These are phyloP conservation scores for Campoplex nolae DNA, from an alignment of 2,888 invertebrate species.

Conservation along the genomic window DNA sequence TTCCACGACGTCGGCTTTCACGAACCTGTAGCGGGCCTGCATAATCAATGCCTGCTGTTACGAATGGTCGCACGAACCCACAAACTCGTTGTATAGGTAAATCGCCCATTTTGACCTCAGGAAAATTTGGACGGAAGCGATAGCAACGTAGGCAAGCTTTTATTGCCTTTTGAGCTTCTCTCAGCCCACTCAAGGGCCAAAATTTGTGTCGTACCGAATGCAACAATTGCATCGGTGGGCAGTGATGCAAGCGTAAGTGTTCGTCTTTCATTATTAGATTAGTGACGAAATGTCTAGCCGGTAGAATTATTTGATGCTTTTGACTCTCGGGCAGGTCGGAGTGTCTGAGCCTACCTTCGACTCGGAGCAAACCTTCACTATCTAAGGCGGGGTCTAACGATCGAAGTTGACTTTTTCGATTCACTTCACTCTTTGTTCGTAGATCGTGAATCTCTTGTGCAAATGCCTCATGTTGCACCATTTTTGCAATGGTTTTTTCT, in stretches of 20 bases:
- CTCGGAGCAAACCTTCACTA: slow-evolving; percentile 59
- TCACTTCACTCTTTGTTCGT: background rate
- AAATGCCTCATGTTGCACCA: slow-evolving; percentile 56
- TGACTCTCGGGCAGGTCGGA: slow-evolving; percentile 46
- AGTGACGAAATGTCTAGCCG: slow-evolving; percentile 48
- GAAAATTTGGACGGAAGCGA: slow-evolving; percentile 65
- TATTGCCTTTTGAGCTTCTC: slow-evolving; percentile 69
- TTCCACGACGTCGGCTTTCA: slow-evolving; percentile 69
- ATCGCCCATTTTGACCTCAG: slow-evolving; percentile 77
- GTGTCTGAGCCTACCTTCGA: slow-evolving; percentile 60
- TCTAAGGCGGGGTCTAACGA: slow-evolving; percentile 59
- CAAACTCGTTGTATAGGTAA: slow-evolving; percentile 76
- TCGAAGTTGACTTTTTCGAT: slow-evolving; percentile 46
- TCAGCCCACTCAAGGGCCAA: slow-evolving; percentile 76
- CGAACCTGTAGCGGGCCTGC: slow-evolving; percentile 69
- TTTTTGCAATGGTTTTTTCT: slow-evolving; percentile 46
- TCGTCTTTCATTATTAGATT: slow-evolving; percentile 57
- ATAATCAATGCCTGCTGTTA: slow-evolving; percentile 64
- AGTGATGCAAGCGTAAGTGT: slow-evolving; percentile 69
- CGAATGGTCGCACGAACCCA: slow-evolving; percentile 57
- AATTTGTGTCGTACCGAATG: slow-evolving; percentile 67
- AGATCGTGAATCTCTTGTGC: slow-evolving; percentile 37
- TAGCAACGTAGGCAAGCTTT: slow-evolving; percentile 76
- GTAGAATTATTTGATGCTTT: slow-evolving; percentile 59
- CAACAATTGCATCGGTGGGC: slow-evolving; percentile 69